Conservation (phyloP, 2,113 vertebrate species). For the Lichenostomus cassidix region DNA sequence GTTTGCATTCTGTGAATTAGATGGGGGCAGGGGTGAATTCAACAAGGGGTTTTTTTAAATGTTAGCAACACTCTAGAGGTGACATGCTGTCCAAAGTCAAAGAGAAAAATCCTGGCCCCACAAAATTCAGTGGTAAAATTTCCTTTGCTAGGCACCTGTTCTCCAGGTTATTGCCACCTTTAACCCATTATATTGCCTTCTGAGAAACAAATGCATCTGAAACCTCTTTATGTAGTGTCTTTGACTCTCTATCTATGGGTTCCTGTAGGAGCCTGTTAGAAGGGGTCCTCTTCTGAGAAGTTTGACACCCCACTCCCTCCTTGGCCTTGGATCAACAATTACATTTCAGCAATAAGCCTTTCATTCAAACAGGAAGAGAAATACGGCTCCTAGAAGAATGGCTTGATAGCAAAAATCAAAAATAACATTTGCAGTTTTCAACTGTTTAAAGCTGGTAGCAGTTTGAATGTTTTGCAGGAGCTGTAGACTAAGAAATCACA, state of each 20-base stretch:
- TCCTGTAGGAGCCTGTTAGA: neutral
- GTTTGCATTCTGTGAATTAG: neutral
- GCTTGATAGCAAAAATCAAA: neutral
- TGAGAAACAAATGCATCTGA: neutral
- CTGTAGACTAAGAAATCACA: neutral
- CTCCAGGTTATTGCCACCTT: neutral
- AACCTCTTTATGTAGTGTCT: neutral
- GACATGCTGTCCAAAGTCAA: neutral
- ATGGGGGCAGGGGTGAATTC: neutral
- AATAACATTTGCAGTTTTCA: neutral
- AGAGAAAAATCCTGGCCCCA: neutral
- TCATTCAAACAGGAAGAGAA: neutral
- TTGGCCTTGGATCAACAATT: neutral
- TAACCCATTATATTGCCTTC: neutral
- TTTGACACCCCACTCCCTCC: accelerated
- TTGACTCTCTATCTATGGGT: neutral
- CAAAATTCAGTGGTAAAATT: neutral
- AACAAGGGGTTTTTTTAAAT: neutral
- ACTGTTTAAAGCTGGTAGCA: neutral
- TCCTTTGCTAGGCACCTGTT: neutral
- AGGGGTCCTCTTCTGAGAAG: neutral
- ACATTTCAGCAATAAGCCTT: neutral
- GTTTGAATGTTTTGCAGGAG: neutral
- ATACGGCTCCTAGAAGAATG: neutral
- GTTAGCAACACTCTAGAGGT: neutral